Percentiles rank a stretch among this genome's conserved stretches.
Evolutionary conservation across 2,888 invertebrate genomes (phyloP).

Genomic region (Cancer borealis): DNA sequence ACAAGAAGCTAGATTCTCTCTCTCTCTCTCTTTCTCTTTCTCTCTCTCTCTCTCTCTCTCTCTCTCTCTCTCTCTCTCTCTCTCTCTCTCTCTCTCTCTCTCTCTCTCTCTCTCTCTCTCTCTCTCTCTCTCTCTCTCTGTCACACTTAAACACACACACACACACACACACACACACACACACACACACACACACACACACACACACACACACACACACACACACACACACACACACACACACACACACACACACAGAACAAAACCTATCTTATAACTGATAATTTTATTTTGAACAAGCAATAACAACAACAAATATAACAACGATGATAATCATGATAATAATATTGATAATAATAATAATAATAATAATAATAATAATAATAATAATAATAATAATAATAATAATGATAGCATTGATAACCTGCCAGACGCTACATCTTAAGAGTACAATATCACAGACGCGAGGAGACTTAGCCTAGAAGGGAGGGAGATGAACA

Average conservation of each 20-base stretch:
- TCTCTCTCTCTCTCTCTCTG: conserved; percentile 44
- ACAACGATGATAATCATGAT: not conserved
- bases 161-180: no score
- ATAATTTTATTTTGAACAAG: not conserved
- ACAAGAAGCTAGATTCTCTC: not conserved
- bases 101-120: conserved; percentile 49
- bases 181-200: no score
- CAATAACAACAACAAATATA: conserved; percentile 13
- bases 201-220: no score
- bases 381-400: conserved; percentile 53
- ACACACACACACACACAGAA: not conserved
- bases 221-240: no score
- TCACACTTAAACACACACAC: not conserved
- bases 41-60: conserved; percentile 49
- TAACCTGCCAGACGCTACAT: not conserved
- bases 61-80: conserved; percentile 49
- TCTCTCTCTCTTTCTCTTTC: conserved; percentile 43
- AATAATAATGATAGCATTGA: conserved; percentile 45
- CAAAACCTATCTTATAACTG: not conserved
- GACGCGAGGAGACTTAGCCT: not conserved
- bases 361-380: conserved; percentile 47
- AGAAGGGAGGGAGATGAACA: not conserved
- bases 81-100: conserved; percentile 48
- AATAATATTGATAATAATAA: conserved; percentile 52
- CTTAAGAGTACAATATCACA: conserved; percentile 29